phyloP scores from a whole-genome alignment of 2,888 invertebrate species.

The Epicampocera succincta region DNA sequence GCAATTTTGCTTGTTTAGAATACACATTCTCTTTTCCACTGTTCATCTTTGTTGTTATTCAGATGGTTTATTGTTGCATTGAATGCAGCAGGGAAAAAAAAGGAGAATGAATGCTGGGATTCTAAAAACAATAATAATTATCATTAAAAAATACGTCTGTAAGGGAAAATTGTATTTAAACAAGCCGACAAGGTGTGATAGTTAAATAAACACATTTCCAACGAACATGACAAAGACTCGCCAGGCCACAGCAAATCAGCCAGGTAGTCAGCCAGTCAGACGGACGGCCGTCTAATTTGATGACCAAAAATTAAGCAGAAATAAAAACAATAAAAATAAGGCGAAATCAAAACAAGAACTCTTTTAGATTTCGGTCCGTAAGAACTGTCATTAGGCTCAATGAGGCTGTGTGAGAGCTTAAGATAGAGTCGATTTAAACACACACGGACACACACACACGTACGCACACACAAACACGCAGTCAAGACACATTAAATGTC shows the following conservation, averaged over 20 bases:
- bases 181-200: constrained; percentile 68
- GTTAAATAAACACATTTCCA: constrained; percentile 50
- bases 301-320: constrained; percentile 16
- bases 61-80: constrained; percentile 30
- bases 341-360: constrained; percentile 63
- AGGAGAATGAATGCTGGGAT: constrained; percentile 4
- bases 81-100: constrained; percentile 7
- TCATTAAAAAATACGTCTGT: constrained; percentile 50
- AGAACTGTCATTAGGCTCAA: constrained; percentile 57
- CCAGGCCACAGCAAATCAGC: not conserved
- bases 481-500: too few species aligned
- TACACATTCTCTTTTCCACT: constrained; percentile 14
- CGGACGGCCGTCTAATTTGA: not conserved
- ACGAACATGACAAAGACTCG: constrained; percentile 28
- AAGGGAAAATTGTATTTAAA: constrained; percentile 56
- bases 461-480: too few species aligned
- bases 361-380: constrained; percentile 58
- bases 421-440: constrained; percentile 42
- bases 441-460: too few species aligned
- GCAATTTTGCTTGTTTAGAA: constrained; percentile 61
- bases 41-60: not conserved
- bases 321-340: constrained; percentile 30
- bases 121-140: constrained; percentile 52
- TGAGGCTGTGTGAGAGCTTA: constrained; percentile 32
- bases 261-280: not conserved